Evolutionary conservation across 1,140 invertebrate species (phyloP), one percentile per base, ranked within the genome.

Genomic region (Zaprionus nigranus): DNA sequence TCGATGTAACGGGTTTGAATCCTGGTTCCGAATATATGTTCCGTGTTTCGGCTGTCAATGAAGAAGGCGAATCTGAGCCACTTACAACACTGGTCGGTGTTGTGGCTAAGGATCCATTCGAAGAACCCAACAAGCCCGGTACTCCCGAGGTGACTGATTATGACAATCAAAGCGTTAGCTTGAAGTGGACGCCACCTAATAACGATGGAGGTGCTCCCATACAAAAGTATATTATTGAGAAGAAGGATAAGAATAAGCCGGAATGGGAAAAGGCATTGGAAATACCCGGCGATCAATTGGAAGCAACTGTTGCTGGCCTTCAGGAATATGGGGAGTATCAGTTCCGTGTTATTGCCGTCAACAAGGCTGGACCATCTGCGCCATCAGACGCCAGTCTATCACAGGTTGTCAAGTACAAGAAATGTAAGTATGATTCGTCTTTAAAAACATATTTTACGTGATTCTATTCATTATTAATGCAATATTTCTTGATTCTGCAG

Each of bases 221-320:
- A 85, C 97, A 97, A 82, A 98, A 99, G 93, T 99, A 99, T 92
- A 97, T 99, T 57, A 97, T 99, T 83, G 98, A 99, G 94, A 99
- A 99, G 95, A 98, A 98, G 93, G 97, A 98, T 88, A 96, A 99
- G 93, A 96, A 97, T 81, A 94, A 96, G 26, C 94, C 95, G 11
- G 97, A 98, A 72, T 99, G 98, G 98, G 97, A 98, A 93, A 97
- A 98, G 91, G 97, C 97, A 43, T 95, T 97, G 82, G 96, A 98
- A 94, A 96, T 98, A 1, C 95, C 97, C 69, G 97, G 97, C n/a
- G 95, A 95, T 78, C 93, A 95, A 62, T 93, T 96, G 0, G 95
- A 96, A 74, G 97, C 95, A 40, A 96, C 96, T 92, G 96, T 99
- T 15, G 95, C 95, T 20, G 97, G 97, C 78, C 93, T 99, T 3